Evolutionary conservation across 2,113 vertebrate species (phyloP).

Genomic region (Addax nasomaculatus): DNA sequence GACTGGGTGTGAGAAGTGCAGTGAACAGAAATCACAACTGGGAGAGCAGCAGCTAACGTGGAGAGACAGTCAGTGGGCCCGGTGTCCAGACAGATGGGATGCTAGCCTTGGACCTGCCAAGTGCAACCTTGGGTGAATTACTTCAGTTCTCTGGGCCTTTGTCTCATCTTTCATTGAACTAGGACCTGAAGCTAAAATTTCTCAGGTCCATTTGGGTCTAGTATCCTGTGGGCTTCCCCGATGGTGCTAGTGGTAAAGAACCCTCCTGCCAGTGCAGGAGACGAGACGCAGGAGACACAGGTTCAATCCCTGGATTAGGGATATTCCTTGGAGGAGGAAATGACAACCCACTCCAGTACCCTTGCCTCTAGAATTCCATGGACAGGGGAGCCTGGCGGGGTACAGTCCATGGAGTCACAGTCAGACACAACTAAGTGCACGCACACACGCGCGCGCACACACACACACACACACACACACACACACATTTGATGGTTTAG

Average conservation of each 20-base stretch:
- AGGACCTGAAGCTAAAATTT: not conserved
- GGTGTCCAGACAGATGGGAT: too few relatives aligned
- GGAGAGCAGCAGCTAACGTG: not conserved
- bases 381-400: not conserved
- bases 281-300: not conserved
- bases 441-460: not conserved
- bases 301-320: not conserved
- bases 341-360: not conserved
- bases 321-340: not conserved
- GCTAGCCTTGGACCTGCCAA: not conserved
- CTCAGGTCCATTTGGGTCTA: not conserved
- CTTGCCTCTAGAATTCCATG: not conserved
- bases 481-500: not conserved
- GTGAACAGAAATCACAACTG: not conserved
- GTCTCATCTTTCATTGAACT: not conserved
- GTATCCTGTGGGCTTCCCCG: not conserved
- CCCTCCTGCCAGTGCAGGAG: not conserved
- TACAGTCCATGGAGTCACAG: not conserved
- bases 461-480: not conserved
- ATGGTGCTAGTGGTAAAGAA: not conserved
- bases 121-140: not conserved
- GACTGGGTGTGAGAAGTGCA: not conserved
- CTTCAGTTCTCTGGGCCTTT: not conserved
- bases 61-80: not conserved
- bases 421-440: not conserved